Percentiles rank a stretch among this genome's conserved stretches.
Evolutionary conservation across 2,113 vertebrate genomes (phyloP).

Genomic region (Pseudorasbora parva): DNA sequence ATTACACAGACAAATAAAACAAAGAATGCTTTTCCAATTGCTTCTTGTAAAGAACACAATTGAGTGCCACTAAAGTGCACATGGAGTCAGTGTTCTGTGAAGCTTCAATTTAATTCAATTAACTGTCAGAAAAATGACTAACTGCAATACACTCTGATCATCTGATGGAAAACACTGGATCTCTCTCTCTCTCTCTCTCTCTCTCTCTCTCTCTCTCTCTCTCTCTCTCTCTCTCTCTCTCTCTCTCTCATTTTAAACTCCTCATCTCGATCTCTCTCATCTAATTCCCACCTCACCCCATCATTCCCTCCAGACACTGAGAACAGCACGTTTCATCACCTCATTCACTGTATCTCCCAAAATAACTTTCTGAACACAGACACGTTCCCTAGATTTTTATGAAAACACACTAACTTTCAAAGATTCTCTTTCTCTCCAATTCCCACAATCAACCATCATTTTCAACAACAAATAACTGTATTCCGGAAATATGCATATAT

Average conservation of each 20-base stretch:
- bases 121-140: conserved; percentile 31
- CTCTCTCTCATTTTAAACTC: not conserved
- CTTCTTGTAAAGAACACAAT: not conserved
- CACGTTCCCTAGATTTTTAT: conserved; percentile 38
- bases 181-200: not conserved
- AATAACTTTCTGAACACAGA: conserved; percentile 36
- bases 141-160: not conserved
- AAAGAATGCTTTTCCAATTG: not conserved
- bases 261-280: not conserved
- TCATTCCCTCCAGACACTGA: conserved; percentile 27
- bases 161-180: not conserved
- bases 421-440: conserved; percentile 20
- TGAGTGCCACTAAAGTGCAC: not conserved
- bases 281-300: conserved; percentile 24
- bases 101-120: conserved; percentile 19
- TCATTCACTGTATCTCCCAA: conserved; percentile 26
- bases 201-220: not conserved
- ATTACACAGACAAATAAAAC: not conserved
- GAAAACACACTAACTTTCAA: not conserved
- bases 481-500: not conserved
- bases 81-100: not conserved
- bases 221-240: not conserved
- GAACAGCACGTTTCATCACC: conserved; percentile 44
- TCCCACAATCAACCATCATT: not conserved
- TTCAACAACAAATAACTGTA: not conserved